These are phyloP conservation scores for Charanyca ferruginea DNA, from an alignment of 2,888 invertebrate species.

Conservation along the genomic window DNA sequence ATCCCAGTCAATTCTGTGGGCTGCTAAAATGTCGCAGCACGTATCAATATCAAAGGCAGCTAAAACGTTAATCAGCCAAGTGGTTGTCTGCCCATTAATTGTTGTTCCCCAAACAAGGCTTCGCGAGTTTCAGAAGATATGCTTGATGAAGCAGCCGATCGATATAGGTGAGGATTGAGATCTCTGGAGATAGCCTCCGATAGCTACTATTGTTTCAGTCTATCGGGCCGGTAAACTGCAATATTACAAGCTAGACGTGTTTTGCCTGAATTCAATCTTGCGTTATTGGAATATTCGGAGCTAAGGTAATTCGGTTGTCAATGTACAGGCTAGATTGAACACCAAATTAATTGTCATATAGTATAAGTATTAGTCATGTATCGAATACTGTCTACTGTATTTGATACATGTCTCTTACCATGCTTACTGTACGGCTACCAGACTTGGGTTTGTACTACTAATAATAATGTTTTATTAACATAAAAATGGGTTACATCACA, in stretches of 20 bases:
- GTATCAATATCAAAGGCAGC: background rate
- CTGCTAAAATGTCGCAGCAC: background rate
- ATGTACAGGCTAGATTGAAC: no score
- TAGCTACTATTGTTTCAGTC: conserved; percentile 39
- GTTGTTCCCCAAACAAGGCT: conserved; percentile 40
- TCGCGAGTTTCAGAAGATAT: conserved; percentile 46
- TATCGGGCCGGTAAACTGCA: conserved; percentile 41
- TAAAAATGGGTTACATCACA: no score
- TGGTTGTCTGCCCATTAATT: conserved; percentile 42
- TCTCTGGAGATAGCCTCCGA: conserved; percentile 37
- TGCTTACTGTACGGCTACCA: no score
- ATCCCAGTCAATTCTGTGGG: background rate
- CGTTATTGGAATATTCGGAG: conserved; percentile 13
- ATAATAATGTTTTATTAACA: no score
- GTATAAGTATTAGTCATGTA: no score
- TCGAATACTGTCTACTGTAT: no score
- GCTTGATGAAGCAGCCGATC: conserved; percentile 63
- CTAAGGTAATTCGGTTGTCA: conserved; percentile 15
- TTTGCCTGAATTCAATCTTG: conserved; percentile 17
- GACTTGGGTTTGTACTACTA: no score
- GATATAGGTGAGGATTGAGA: conserved; percentile 43
- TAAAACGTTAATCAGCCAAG: conserved; percentile 3
- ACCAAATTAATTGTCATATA: no score
- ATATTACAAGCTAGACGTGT: conserved; percentile 36
- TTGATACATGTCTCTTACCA: no score